phyloP scores from a whole-genome alignment of 2,113 vertebrate genomes.

The Panurus biarmicus region DNA sequence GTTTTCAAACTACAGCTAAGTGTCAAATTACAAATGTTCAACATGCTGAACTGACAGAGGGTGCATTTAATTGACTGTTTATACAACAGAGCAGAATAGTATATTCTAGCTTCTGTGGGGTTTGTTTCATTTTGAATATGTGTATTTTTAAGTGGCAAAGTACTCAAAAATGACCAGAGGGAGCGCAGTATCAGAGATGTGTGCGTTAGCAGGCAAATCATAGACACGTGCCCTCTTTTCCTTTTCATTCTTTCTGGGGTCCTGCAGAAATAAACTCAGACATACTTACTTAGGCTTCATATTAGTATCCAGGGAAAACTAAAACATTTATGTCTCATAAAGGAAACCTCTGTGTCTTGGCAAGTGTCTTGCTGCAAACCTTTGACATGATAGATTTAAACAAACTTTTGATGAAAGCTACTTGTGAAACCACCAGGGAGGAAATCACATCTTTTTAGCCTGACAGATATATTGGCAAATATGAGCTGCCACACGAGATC shows the following conservation, averaged over 20 bases:
- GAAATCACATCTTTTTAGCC: background rate
- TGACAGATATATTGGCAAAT: slow-evolving; percentile 15
- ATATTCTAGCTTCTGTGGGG: background rate
- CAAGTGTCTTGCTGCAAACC: background rate
- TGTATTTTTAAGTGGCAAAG: background rate
- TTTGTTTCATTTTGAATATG: background rate
- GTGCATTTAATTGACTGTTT: background rate
- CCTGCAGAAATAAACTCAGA: background rate
- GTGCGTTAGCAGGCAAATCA: background rate
- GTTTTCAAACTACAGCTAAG: background rate
- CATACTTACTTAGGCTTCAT: background rate
- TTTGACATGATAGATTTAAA: background rate
- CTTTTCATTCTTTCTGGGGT: background rate
- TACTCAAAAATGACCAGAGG: background rate
- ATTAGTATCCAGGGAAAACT: background rate
- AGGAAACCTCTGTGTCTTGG: background rate
- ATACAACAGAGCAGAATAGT: background rate
- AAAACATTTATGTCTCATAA: background rate
- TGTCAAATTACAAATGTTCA: background rate
- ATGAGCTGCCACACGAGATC: background rate
- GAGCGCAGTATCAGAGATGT: background rate
- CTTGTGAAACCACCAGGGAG: background rate
- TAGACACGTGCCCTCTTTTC: background rate
- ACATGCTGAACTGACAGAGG: background rate
- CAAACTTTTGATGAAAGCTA: slow-evolving; percentile 9